These are phyloP conservation scores for Papilio polyxenes DNA, from an alignment of 1,140 invertebrate species.

Conservation along the genomic window DNA sequence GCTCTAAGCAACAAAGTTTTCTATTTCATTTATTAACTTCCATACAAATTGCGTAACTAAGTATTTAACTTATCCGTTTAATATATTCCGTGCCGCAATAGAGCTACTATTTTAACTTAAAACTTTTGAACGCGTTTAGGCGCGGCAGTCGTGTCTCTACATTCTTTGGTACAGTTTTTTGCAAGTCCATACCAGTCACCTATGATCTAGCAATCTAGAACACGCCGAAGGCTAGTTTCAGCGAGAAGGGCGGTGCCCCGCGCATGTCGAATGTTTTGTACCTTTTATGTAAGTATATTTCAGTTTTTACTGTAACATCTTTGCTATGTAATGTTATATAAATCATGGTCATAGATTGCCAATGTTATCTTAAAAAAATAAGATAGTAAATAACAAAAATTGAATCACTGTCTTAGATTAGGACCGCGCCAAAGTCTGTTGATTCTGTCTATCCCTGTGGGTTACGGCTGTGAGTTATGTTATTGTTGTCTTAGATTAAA, in stretches of 20 bases:
- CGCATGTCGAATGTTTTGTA: slow-evolving; percentile 18
- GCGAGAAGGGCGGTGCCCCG: background rate
- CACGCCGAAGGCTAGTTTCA: slow-evolving; percentile 13
- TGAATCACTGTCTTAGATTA: too few relatives aligned
- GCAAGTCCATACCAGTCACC: slow-evolving; percentile 9
- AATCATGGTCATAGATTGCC: background rate
- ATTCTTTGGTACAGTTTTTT: slow-evolving; percentile 6
- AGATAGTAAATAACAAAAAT: background rate
- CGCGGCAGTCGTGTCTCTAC: slow-evolving; percentile 19
- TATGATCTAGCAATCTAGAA: slow-evolving; percentile 32
- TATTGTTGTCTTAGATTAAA: too few relatives aligned
- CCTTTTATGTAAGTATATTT: slow-evolving; percentile 9
- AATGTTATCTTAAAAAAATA: background rate
- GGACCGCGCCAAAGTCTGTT: too few relatives aligned
- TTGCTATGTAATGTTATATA: background rate
- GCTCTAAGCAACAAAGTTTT: background rate
- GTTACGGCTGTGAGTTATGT: too few relatives aligned
- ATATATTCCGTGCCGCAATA: slow-evolving; percentile 10
- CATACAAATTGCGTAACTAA: slow-evolving; percentile 8
- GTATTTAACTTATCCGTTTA: background rate
- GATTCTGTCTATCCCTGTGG: too few relatives aligned
- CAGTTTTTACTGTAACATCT: slow-evolving; percentile 8
- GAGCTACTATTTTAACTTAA: slow-evolving; percentile 20
- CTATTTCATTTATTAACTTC: background rate
- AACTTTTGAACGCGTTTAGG: slow-evolving; percentile 25